Evolutionary conservation across 2,888 invertebrate genomes (phyloP), one percentile per base, ranked within the genome.

Genomic region (Cerastoderma edule): DNA sequence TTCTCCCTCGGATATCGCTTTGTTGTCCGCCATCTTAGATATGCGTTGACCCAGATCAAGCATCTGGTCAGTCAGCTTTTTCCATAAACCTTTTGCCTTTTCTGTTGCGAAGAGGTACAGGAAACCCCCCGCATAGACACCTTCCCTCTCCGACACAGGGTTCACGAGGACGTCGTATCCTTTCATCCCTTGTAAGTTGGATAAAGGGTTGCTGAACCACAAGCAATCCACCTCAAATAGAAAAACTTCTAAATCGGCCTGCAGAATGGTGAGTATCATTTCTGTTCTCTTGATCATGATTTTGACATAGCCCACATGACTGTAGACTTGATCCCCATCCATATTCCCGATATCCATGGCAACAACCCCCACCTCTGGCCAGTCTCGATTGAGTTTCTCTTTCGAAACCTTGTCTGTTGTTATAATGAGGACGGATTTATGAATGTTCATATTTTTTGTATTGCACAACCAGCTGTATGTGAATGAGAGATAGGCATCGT

Each of bases 211-310:
- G n/a, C 63, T 56, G n/a, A 88, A 54, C 86, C 87, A 89, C 2
- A 88, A 53, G 63, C 87, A 86, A 72, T 89, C 89, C 1, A 87
- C 86, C 70, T 89, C 89, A 77, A 89, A 89, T 6, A 87, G 65
- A 53, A 87, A 85, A 2, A 87, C 64, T 53, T 81, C 83, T 28
- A 88, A 57, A 22, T 82, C 66, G 16, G 81, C 67, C 60, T 76
- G 65, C 1, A 88, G 54, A 53, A 88, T 73, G 0, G 72, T 46
- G 27, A 80, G 54, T 13, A 87, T 48, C 54, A 85, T 74, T 63
- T 83, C 78, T 13, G 88, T 86, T 39, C 89, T 73, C 24, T 80
- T 65, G 4, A 84, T 75, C 87, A 87, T 87, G 16, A 89, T 75
- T 57, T 80, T 83, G 2, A 87, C 80, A 71, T 89, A 88, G 0